A percentile compares a stretch with the other conserved stretches of the same genome.
Evolutionary conservation across 2,888 invertebrate genomes (phyloP).

Genomic region (Parnassius apollo): DNA sequence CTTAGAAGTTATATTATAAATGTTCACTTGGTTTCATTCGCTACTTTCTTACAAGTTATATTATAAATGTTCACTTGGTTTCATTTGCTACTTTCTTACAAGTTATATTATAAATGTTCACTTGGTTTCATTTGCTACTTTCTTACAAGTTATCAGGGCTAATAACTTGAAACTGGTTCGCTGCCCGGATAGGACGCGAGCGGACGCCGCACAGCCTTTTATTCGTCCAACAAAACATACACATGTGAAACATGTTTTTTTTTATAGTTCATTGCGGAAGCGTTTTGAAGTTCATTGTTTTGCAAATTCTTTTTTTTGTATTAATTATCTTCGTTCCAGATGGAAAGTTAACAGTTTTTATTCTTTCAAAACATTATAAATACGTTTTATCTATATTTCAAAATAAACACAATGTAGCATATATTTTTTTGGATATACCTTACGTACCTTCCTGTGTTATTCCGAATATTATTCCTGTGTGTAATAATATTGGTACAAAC

Average conservation of each 20-base stretch:
- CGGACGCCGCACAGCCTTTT: not conserved
- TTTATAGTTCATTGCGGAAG: slow-evolving; percentile 1
- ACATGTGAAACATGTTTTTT: slow-evolving; percentile 8
- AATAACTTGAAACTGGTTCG: slow-evolving; percentile 12
- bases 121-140: slow-evolving; percentile 8
- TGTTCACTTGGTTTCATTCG: not conserved
- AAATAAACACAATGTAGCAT: too few relatives aligned
- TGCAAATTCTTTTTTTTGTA: not conserved
- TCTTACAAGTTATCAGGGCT: slow-evolving; percentile 10
- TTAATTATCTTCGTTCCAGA: not conserved
- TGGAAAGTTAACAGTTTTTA: too few relatives aligned
- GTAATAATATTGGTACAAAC: too few relatives aligned
- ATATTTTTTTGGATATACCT: too few relatives aligned
- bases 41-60: slow-evolving; percentile 17
- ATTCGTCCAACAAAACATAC: slow-evolving; percentile 2
- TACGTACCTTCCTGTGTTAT: too few relatives aligned
- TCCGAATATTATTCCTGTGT: too few relatives aligned
- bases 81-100: slow-evolving; percentile 9
- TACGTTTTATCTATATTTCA: too few relatives aligned
- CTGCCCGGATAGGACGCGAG: slow-evolving; percentile 4
- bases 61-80: not conserved
- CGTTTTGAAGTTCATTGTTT: slow-evolving; percentile 1
- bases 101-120: slow-evolving; percentile 5
- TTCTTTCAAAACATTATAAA: too few relatives aligned
- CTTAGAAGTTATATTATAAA: slow-evolving; percentile 14